Conservation (phyloP, 1,140 invertebrate genomes). For the Tetramorium alpestre region DNA sequence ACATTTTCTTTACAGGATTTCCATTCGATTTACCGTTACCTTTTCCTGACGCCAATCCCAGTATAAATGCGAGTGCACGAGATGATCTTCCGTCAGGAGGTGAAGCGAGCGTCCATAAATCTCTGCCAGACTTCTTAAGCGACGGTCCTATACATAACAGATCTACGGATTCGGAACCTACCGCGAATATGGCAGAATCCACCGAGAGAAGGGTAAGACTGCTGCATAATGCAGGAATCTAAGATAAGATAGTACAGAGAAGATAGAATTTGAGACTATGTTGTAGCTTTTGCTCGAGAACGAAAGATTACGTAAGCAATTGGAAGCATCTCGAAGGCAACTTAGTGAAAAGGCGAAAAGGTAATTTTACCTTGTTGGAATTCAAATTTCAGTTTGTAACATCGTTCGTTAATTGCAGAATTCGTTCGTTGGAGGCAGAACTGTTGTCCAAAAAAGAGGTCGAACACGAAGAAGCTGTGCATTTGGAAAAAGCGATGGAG, state of each 20-base stretch:
- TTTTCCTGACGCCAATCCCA: conserved; percentile 69
- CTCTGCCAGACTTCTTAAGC: conserved; percentile 90
- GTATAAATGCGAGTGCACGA: conserved; percentile 40
- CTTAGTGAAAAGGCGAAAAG: conserved; percentile 86
- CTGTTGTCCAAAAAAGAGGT: conserved; percentile 84
- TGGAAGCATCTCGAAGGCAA: conserved; percentile 86
- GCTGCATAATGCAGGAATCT: not conserved
- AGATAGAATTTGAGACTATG: conserved; percentile 8
- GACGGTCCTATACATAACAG: conserved; percentile 89
- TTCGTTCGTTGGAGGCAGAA: conserved; percentile 85
- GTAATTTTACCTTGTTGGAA: conserved; percentile 65
- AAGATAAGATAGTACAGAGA: not conserved
- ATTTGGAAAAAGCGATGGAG: conserved; percentile 86
- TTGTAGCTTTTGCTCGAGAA: conserved; percentile 86
- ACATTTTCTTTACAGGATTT: conserved; percentile 70
- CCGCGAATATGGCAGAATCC: conserved; percentile 77
- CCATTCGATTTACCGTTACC: conserved; percentile 80
- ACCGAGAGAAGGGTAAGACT: conserved; percentile 78
- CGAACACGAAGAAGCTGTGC: conserved; percentile 85
- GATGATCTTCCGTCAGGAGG: conserved; percentile 64
- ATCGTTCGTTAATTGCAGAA: conserved; percentile 54
- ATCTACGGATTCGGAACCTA: conserved; percentile 83
- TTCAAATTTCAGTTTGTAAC: not conserved
- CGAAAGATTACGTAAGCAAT: conserved; percentile 87
- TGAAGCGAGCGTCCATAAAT: conserved; percentile 86